phyloP scores from a whole-genome alignment of 2,797 vertebrate species.

The Petrocephalus sullivani region DNA sequence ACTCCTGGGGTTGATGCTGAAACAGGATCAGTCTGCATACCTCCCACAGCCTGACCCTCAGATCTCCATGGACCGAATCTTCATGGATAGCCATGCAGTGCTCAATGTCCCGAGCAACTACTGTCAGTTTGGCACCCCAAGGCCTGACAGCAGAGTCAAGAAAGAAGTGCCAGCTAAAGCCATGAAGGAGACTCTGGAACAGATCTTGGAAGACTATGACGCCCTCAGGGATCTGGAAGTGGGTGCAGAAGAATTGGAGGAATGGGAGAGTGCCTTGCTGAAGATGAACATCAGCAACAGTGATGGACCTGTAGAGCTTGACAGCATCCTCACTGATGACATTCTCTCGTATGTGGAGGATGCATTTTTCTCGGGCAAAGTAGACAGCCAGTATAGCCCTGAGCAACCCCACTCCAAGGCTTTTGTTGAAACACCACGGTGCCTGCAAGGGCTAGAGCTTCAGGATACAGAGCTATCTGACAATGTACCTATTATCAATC shows the following conservation, averaged over 20 bases:
- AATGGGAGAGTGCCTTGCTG: constrained; percentile 49
- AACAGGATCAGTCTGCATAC: constrained; percentile 43
- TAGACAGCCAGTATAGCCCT: background rate
- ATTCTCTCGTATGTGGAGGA: constrained; percentile 45
- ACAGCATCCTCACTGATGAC: constrained; percentile 33
- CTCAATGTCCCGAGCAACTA: constrained; percentile 41
- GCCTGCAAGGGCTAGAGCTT: constrained; percentile 14
- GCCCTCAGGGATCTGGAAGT: constrained; percentile 31
- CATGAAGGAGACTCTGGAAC: constrained; percentile 45
- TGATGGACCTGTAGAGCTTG: background rate
- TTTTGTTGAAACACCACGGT: background rate
- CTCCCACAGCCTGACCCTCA: constrained; percentile 29
- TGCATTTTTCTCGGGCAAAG: constrained; percentile 31
- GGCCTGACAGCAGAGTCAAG: background rate
- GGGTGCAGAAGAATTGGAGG: constrained; percentile 37
- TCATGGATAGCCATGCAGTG: constrained; percentile 46
- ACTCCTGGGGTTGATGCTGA: constrained; percentile 40
- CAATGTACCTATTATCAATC: background rate
- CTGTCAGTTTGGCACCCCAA: background rate
- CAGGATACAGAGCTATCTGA: constrained; percentile 31
- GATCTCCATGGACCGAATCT: constrained; percentile 50
- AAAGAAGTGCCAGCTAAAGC: constrained; percentile 25
- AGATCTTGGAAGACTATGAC: constrained; percentile 31
- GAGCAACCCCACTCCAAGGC: background rate
- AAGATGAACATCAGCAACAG: constrained; percentile 35